Base-by-base conservation (phyloP, 2,888 invertebrate species). In the Polyommatus iphigenia region DNA sequence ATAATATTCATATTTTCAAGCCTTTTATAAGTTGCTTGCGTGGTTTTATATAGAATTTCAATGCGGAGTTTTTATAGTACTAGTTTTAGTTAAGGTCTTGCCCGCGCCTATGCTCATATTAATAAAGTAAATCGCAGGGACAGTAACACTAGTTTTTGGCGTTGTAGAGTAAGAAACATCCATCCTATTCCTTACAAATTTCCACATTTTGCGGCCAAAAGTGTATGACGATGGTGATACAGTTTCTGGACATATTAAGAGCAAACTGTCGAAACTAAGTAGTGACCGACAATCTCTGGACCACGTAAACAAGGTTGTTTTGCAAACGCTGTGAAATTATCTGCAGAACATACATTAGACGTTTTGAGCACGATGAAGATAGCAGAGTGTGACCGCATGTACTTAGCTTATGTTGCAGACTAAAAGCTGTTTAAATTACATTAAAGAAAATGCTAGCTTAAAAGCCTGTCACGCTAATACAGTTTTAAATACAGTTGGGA, bases 351-450 rank as follows among this genome's bases (percentile, higher is more conserved):
- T 62, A 59, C 20, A 8, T 20, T 20, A 59, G 15, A 59, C 54
- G 54, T 54, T 54, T 54, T 59, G 59, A n/a, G 18, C 5, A 59
- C 20, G 8, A n/a, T 59, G 59, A 59, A 20, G 59, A 59, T 15
- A 29, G 20, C 3, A 67, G 29, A 20, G 15, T 32, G 15, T 29
- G 6, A 32, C 67, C 67, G 29, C 29, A 32, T 67, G 67, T 29
- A 67, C 67, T 67, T 67, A 67, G 67, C 62, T 62, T 1, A 32
- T 15, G 67, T 18, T 67, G 2, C 7, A 67, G 67, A 6, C 29
- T 67, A 67, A 67, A 67, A 67, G 67, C 67, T 67, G 67, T 67
- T 67, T 67, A 67, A 67, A 67, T 67, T 67, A 20, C 67, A 67
- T 67, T 67, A 67, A 29, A 32, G 29, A 32, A 67, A 29, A 67